Percentiles rank a stretch among this genome's conserved stretches.
Conservation (phyloP, 2,113 vertebrate genomes). For the Cygnus atratus region DNA sequence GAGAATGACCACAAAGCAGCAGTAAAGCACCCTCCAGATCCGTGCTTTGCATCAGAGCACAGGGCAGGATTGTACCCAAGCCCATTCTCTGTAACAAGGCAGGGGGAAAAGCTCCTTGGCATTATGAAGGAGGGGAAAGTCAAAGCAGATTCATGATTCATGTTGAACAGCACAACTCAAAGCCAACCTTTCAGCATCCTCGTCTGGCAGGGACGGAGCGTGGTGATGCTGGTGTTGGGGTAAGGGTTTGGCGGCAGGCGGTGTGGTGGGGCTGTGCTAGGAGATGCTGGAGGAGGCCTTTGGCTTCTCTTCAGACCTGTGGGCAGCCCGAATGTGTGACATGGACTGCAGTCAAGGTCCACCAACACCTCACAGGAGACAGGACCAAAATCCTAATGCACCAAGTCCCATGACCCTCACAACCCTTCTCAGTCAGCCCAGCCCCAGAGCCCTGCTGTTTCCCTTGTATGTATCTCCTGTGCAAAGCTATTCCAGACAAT, state of each 20-base stretch:
- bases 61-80: background rate
- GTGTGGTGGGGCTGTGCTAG: background rate
- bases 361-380: background rate
- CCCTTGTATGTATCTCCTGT: rapidly evolving
- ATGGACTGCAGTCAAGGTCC: background rate
- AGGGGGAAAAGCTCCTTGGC: background rate
- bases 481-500: background rate
- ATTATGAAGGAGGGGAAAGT: background rate
- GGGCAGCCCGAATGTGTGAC: background rate
- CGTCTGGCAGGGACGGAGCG: background rate
- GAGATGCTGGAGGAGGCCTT: background rate
- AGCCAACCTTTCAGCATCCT: background rate
- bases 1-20: background rate
- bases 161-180: background rate
- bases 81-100: background rate
- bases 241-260: background rate
- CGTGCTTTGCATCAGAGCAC: background rate
- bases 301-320: background rate
- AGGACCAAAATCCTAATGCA: background rate
- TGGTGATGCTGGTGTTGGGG: background rate
- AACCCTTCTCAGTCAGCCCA: background rate
- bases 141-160: background rate
- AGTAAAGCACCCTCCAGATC: background rate
- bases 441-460: background rate
- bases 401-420: background rate